phyloP scores from a whole-genome alignment of 2,888 invertebrate species.

The Pterobdella sp. region DNA sequence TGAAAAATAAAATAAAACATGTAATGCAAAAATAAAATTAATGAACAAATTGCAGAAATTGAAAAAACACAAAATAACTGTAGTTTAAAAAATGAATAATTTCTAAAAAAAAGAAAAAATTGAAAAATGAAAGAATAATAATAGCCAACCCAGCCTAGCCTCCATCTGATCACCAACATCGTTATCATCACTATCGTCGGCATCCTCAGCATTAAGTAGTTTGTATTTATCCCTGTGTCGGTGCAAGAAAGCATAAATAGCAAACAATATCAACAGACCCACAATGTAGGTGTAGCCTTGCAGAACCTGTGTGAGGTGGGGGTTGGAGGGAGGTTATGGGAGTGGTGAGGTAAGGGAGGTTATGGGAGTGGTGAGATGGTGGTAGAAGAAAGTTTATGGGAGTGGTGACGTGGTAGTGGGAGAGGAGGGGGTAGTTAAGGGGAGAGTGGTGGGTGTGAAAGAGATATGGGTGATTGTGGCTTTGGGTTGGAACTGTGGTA shows the following conservation, averaged over 20 bases:
- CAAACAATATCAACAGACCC: conserved; percentile 41
- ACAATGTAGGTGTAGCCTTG: conserved; percentile 44
- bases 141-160: not conserved
- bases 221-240: conserved; percentile 33
- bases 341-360: not conserved
- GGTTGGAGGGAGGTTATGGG: not conserved
- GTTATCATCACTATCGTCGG: not conserved
- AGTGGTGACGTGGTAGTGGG: not conserved
- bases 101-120: not conserved
- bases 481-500: not conserved
- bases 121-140: not conserved
- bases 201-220: conserved; percentile 8
- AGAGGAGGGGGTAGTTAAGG: not conserved
- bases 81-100: not conserved
- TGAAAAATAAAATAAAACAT: too few relatives aligned
- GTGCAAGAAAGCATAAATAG: conserved; percentile 46
- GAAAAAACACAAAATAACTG: too few relatives aligned
- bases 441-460: not conserved
- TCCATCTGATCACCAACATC: not conserved
- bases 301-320: conserved; percentile 41
- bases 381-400: not conserved
- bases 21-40: too few relatives aligned
- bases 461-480: not conserved
- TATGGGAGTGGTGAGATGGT: not conserved
- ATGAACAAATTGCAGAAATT: too few relatives aligned